Conservation (phyloP, 2,888 invertebrate species). For the Spodoptera exigua region DNA sequence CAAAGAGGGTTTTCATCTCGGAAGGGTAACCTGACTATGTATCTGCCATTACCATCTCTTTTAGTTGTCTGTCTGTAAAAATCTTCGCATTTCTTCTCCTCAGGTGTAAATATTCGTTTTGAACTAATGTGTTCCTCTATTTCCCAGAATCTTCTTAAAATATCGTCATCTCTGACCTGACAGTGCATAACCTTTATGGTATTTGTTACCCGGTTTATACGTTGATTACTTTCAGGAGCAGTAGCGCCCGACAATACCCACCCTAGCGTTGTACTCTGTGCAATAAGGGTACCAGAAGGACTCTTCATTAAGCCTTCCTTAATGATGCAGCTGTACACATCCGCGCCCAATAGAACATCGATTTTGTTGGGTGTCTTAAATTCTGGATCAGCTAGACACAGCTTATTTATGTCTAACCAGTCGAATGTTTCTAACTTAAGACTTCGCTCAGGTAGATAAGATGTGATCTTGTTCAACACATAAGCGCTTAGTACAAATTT, state of each 20-base stretch:
- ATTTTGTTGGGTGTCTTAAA: slow-evolving; percentile 5
- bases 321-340: neutral
- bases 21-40: slow-evolving; percentile 16
- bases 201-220: no score
- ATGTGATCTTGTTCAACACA: slow-evolving; percentile 1
- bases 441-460: slow-evolving; percentile 1
- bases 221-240: neutral
- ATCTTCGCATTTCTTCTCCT: slow-evolving; percentile 35
- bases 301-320: neutral
- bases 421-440: neutral
- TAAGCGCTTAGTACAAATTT: neutral
- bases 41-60: slow-evolving; percentile 12
- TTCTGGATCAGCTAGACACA: slow-evolving; percentile 13
- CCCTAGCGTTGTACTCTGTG: slow-evolving; percentile 26
- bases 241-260: slow-evolving; percentile 49
- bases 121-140: no score
- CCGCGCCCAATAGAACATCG: slow-evolving; percentile 3
- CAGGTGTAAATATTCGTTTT: slow-evolving; percentile 24
- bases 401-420: slow-evolving; percentile 2
- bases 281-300: neutral
- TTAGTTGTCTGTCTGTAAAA: slow-evolving; percentile 4
- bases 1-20: slow-evolving; percentile 12
- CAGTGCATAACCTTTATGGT: slow-evolving; percentile 12
- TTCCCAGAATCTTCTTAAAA: neutral
- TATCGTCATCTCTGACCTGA: neutral